A percentile compares a stretch with the other conserved stretches of the same genome.
Conservation (phyloP, 2,113 vertebrate species). For the Chaetodon auriga region DNA sequence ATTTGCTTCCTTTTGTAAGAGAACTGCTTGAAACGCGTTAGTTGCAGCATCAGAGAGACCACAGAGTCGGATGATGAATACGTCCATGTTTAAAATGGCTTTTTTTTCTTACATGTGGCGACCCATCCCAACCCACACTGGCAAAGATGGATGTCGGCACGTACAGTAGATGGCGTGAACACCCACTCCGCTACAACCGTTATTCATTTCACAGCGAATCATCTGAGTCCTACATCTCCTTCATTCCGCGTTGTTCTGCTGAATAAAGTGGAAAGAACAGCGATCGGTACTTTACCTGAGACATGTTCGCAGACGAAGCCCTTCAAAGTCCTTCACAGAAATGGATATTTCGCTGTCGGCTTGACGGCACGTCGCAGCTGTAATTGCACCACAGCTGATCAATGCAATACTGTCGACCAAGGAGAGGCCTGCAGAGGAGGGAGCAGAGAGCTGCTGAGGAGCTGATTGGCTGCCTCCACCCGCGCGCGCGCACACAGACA, state of each 20-base stretch:
- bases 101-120: not conserved
- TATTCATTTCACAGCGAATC: not conserved
- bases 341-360: not conserved
- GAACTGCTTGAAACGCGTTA: not conserved
- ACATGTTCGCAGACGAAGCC: constrained; percentile 47
- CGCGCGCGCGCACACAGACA: not conserved
- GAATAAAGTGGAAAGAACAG: not conserved
- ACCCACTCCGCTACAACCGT: not conserved
- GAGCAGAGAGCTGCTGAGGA: not conserved
- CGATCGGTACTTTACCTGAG: constrained; percentile 54
- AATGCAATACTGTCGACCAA: constrained; percentile 16
- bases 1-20: not conserved
- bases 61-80: not conserved
- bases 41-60: constrained; percentile 9
- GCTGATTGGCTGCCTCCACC: constrained; percentile 56
- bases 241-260: too few species aligned
- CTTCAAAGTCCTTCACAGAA: not conserved
- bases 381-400: constrained; percentile 65
- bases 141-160: constrained; percentile 62
- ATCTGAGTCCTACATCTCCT: not conserved
- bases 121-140: not conserved
- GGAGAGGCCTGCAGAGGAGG: constrained; percentile 24
- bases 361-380: constrained; percentile 37
- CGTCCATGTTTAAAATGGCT: too few species aligned
- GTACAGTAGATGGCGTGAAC: not conserved